Base-by-base conservation (phyloP, 2,113 vertebrate genomes). In the Megaceryle torquata region DNA sequence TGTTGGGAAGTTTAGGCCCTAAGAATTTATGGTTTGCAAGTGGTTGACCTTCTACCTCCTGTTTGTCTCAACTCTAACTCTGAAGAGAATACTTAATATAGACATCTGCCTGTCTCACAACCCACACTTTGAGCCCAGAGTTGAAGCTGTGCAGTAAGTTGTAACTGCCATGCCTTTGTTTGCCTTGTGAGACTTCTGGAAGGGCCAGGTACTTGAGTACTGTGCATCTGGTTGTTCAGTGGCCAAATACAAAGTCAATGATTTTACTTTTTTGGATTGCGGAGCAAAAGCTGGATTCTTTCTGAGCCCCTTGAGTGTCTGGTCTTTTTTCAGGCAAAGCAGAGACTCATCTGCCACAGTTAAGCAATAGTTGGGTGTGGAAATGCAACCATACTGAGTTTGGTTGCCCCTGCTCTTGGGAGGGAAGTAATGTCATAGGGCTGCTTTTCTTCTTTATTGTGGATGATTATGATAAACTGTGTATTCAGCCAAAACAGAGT, bases 401-500 rank as follows among this genome's bases (percentile, higher is more conserved):
- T 67, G 43, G 22, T 43, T 57, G 57, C 61, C 24, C 81, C 39
- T 48, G 26, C 72, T 74, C 26, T 65, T 63, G 88, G 80, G 48
- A 91, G 41, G 63, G 64, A 93, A 91, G 81, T 63, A 28, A 69
- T 54, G 21, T 86, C 69, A 44, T 59, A 72, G 65, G 41, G 63
- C 48, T 80, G 15, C 48, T 56, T 60, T 71, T 60, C 28, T 64
- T 35, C 37, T 44, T 54, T 82, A 53, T 74, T 86, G 59, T 54
- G 48, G 54, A n/a, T 82, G 29, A 67, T 53, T 37, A 57, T 54
- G 56, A 61, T 68, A 71, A 79, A 78, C 46, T 46, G 48, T 64
- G 41, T 41, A 86, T 96, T 89, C 74, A 89, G 75, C 87, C 77
- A 72, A 76, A 67, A 76, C 25, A 85, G 80, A 96, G 59, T 94